These are phyloP conservation scores for Actinernus sp. DNA, from an alignment of 92 coral and sea anemone genomes.

Conservation along the genomic window DNA sequence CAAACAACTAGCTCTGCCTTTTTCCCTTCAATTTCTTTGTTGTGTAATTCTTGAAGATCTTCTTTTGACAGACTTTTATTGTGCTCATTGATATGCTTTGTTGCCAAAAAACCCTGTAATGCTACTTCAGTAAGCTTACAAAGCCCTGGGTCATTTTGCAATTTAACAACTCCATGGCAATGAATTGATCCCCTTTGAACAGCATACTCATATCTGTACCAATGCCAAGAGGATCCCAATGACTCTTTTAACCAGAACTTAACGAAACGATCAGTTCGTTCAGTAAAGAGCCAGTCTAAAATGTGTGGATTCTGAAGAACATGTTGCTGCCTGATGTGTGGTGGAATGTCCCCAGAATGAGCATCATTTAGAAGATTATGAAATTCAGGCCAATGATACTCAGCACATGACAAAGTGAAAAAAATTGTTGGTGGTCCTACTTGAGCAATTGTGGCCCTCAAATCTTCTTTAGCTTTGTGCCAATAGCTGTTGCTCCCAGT, in stretches of 20 bases:
- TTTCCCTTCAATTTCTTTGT: slow-evolving; percentile 22
- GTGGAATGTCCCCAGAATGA: slow-evolving; percentile 15
- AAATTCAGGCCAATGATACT: too few relatives aligned
- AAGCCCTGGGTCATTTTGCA: slow-evolving; percentile 65
- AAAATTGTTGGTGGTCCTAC: too few relatives aligned
- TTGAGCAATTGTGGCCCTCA: slow-evolving; percentile 52
- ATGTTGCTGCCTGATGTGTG: slow-evolving; percentile 34
- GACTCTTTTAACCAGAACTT: slow-evolving; percentile 56
- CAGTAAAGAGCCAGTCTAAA: slow-evolving; percentile 64
- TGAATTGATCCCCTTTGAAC: slow-evolving; percentile 63
- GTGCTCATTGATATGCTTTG: slow-evolving; percentile 25
- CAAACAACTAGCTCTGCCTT: slow-evolving; percentile 63
- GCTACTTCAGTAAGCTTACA: slow-evolving; percentile 53
- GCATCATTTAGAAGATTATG: slow-evolving; percentile 26
- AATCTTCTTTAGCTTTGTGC: slow-evolving; percentile 71
- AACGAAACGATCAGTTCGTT: slow-evolving; percentile 62
- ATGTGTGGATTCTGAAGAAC: slow-evolving; percentile 59
- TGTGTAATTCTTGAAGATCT: slow-evolving; percentile 10
- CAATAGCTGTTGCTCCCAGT: slow-evolving; percentile 63
- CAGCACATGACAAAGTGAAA: slow-evolving; percentile 16
- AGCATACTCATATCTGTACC: slow-evolving; percentile 60
- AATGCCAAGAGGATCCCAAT: slow-evolving; percentile 55
- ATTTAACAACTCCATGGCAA: slow-evolving; percentile 66
- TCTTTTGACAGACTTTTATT: slow-evolving; percentile 7
- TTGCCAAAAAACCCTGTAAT: slow-evolving; percentile 36